A percentile compares a stretch with the other conserved stretches of the same genome.
phyloP scores from a whole-genome alignment of 2,113 vertebrate species.

The Rhea americana region DNA sequence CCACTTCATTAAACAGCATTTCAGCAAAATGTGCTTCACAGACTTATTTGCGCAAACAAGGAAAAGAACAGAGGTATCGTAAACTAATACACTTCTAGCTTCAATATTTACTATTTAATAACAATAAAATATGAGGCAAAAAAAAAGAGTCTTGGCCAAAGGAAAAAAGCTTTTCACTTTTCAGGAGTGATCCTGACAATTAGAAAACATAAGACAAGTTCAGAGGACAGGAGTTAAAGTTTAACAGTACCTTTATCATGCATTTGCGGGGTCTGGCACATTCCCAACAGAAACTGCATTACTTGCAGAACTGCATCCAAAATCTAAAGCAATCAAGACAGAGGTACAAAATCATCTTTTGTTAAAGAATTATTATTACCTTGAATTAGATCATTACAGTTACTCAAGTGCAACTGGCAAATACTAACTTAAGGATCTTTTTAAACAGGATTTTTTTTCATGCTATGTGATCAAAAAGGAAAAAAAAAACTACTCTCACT shows the following conservation, averaged over 20 bases:
- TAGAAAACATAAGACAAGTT: neutral
- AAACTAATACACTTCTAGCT: neutral
- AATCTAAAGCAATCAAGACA: constrained; percentile 77
- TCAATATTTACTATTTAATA: neutral
- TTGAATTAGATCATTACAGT: neutral
- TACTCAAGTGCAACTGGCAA: neutral
- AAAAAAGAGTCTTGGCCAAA: neutral
- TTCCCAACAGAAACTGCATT: constrained; percentile 87
- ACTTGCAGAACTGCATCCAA: constrained; percentile 88
- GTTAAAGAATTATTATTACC: neutral
- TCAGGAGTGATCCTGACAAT: neutral
- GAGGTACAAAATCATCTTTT: neutral
- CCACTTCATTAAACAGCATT: neutral
- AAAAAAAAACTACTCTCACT: neutral
- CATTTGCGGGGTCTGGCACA: constrained; percentile 90
- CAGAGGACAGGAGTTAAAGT: neutral
- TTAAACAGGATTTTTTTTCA: neutral
- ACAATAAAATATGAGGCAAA: neutral
- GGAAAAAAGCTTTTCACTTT: neutral
- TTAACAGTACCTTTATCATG: constrained; percentile 89
- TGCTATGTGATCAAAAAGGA: neutral
- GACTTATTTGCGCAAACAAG: neutral
- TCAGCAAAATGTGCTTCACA: neutral
- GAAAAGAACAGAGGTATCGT: neutral
- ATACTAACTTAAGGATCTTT: neutral